phyloP scores from a whole-genome alignment of 2,797 vertebrate genomes.

The Simalia tracyae region DNA sequence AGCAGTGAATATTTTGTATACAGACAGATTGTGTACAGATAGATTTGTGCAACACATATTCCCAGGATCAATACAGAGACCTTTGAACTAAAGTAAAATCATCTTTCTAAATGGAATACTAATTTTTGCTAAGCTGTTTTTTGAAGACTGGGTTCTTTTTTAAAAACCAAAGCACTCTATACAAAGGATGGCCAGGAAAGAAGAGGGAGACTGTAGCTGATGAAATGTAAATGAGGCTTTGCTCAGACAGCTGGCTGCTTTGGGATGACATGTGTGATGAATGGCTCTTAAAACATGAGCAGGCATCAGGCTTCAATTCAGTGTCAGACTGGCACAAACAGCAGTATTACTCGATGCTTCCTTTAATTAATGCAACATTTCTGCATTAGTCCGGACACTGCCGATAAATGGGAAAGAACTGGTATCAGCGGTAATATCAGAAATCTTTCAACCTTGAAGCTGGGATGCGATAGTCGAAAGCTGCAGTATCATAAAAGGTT shows the following conservation, averaged over 20 bases:
- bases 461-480: constrained; percentile 77
- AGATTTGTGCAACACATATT: constrained; percentile 54
- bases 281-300: constrained; percentile 89
- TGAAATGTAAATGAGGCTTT: constrained; percentile 88
- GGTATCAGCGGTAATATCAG: constrained; percentile 82
- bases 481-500: constrained; percentile 76
- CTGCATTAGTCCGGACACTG: constrained; percentile 77
- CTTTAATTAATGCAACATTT: constrained; percentile 87
- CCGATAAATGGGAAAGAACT: constrained; percentile 79
- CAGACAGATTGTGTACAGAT: constrained; percentile 50
- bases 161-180: constrained; percentile 67
- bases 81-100: constrained; percentile 67
- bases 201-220: constrained; percentile 73
- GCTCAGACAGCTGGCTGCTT: constrained; percentile 90
- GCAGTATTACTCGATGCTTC: constrained; percentile 85
- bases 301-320: constrained; percentile 90
- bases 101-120: constrained; percentile 73
- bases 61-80: constrained; percentile 62
- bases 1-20: constrained; percentile 57
- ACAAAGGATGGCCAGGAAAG: constrained; percentile 61
- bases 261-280: constrained; percentile 95
- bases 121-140: constrained; percentile 76
- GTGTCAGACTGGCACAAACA: constrained; percentile 84
- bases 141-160: constrained; percentile 70
- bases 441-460: constrained; percentile 83